phyloP scores from a whole-genome alignment of 2,888 invertebrate species.

The Stenichneumon culpator region DNA sequence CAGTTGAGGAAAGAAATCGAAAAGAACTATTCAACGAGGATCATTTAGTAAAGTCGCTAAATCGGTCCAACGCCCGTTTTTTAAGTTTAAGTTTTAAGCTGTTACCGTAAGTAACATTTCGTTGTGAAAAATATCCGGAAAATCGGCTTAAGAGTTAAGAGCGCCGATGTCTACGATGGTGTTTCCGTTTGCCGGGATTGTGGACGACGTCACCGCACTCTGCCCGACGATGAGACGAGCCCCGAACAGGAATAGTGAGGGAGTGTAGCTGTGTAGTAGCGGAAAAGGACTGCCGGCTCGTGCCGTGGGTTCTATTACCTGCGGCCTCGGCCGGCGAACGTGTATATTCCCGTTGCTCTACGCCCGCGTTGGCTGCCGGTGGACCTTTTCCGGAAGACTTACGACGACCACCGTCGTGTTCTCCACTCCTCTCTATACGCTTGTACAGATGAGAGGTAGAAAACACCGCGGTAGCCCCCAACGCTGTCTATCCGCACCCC shows the following conservation, averaged over 20 bases:
- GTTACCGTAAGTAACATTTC: conserved; percentile 21
- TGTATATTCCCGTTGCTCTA: conserved; percentile 19
- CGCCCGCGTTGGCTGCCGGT: conserved; percentile 16
- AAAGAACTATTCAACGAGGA: not conserved
- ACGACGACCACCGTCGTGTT: conserved; percentile 60
- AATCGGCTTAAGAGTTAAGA: conserved; percentile 70
- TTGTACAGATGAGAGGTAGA: conserved; percentile 55
- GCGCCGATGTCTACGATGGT: not conserved
- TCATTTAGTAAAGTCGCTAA: not conserved
- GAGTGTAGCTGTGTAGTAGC: conserved; percentile 1
- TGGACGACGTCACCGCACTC: conserved; percentile 4
- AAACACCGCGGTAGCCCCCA: conserved; percentile 60
- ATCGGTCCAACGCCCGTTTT: conserved; percentile 2
- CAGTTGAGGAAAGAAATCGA: no score
- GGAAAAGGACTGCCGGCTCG: conserved; percentile 74
- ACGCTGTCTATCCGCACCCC: conserved; percentile 19
- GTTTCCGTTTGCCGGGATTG: conserved; percentile 1
- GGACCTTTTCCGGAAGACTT: conserved; percentile 55
- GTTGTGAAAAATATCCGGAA: conserved; percentile 64
- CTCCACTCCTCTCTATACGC: conserved; percentile 31
- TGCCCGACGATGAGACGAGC: not conserved
- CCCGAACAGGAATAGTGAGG: not conserved
- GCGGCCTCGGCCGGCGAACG: conserved; percentile 59
- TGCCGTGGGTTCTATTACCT: conserved; percentile 77
- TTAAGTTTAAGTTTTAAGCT: conserved; percentile 21